Evolutionary conservation across 2,113 vertebrate species (phyloP).

Genomic region (Tetrax tetrax): DNA sequence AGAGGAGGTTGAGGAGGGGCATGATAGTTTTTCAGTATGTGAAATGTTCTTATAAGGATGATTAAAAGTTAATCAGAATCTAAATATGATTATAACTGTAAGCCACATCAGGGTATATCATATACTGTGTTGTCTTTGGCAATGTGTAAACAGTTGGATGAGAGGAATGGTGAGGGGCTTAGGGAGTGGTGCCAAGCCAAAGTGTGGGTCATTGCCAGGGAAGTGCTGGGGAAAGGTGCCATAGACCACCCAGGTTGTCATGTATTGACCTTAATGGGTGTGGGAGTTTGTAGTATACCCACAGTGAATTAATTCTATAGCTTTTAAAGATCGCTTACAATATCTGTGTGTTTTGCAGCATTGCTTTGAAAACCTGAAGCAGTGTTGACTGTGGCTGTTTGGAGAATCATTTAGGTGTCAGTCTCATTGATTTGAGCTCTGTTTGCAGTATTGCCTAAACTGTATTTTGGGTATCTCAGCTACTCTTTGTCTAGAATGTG

Average conservation of each 20-base stretch:
- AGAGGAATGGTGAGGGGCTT: background rate
- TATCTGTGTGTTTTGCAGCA: background rate
- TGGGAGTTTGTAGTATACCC: background rate
- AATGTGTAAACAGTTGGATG: background rate
- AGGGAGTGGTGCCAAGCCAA: background rate
- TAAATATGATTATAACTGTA: background rate
- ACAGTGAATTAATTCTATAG: background rate
- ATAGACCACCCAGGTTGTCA: background rate
- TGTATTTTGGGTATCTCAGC: background rate
- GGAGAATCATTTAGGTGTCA: background rate
- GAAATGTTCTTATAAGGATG: background rate
- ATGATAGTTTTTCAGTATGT: background rate
- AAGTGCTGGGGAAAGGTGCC: background rate
- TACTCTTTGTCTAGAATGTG: background rate
- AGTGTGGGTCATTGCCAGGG: slow-evolving; percentile 2
- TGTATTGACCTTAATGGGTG: background rate
- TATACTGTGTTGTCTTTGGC: slow-evolving; percentile 50
- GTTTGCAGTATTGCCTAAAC: background rate
- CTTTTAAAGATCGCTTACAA: background rate
- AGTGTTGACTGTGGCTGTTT: background rate
- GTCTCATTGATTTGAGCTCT: background rate
- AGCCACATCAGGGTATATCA: background rate
- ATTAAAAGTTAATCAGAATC: background rate
- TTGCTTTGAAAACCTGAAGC: background rate
- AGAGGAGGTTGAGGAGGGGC: background rate